Conservation (phyloP, 2,888 invertebrate genomes). For the Eutolmus rufibarbis region DNA sequence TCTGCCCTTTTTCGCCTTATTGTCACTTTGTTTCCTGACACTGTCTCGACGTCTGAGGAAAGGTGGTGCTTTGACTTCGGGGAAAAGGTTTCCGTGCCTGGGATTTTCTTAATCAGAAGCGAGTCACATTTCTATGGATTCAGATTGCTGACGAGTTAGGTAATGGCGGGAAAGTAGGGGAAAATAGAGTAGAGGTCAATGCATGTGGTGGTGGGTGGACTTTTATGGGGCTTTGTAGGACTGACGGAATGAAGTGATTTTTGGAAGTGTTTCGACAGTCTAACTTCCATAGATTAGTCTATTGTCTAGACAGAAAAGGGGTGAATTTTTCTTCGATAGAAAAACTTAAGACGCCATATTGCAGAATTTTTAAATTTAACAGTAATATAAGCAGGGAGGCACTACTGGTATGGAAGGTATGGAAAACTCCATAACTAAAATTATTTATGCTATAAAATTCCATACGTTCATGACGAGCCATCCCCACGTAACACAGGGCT, state of each 20-base stretch:
- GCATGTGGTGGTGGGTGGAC: neutral
- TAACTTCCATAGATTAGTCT: neutral
- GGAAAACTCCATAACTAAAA: no score
- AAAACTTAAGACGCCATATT: no score
- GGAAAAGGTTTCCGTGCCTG: constrained; percentile 26
- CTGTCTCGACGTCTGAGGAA: neutral
- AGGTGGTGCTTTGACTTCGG: constrained; percentile 30
- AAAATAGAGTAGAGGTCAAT: neutral
- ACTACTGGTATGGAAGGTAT: no score
- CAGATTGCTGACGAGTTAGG: constrained; percentile 20
- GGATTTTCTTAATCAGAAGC: constrained; percentile 41
- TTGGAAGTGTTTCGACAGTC: neutral
- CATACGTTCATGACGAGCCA: no score
- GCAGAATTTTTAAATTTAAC: no score
- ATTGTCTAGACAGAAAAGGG: neutral
- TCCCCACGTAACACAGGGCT: no score
- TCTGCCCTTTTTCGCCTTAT: neutral
- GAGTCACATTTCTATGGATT: constrained; percentile 17
- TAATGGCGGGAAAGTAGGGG: neutral
- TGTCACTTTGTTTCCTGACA: neutral
- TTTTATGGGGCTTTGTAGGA: neutral
- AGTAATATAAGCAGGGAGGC: no score
- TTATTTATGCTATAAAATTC: no score
- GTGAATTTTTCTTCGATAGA: neutral
- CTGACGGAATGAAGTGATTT: neutral